A percentile compares a stretch with the other conserved stretches of the same genome.
These are phyloP conservation scores for Isaurus tuberculatus DNA, from an alignment of 92 coral and sea anemone species.

Conservation along the genomic window DNA sequence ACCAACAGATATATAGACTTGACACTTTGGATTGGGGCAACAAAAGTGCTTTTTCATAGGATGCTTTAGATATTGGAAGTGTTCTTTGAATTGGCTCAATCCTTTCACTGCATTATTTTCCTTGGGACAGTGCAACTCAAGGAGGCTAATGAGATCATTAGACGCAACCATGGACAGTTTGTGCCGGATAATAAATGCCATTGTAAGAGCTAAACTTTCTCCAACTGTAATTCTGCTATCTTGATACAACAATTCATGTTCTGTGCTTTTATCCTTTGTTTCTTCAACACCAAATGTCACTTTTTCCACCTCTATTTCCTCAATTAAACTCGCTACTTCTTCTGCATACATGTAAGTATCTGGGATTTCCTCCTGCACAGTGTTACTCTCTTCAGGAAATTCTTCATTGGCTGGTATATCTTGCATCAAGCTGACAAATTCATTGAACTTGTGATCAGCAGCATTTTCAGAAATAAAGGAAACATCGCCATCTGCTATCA, in stretches of 20 bases:
- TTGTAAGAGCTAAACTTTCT: constrained; percentile 47
- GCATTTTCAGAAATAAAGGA: background rate
- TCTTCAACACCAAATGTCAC: background rate
- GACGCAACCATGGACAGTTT: constrained; percentile 58
- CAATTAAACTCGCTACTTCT: constrained; percentile 38
- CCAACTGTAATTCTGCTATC: constrained; percentile 48
- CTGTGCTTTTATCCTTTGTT: background rate
- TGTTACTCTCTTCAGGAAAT: background rate
- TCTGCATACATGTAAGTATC: constrained; percentile 13
- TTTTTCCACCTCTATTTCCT: constrained; percentile 45
- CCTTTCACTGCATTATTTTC: constrained; percentile 51
- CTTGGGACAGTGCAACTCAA: constrained; percentile 51
- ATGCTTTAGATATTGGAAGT: constrained; percentile 43
- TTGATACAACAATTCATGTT: constrained; percentile 45
- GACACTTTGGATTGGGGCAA: constrained; percentile 49
- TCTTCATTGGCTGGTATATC: constrained; percentile 30
- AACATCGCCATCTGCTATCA: background rate
- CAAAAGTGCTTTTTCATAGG: constrained; percentile 55
- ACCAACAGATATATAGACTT: constrained; percentile 41
- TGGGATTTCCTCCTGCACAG: background rate
- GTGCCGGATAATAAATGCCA: constrained; percentile 53
- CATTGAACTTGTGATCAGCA: background rate
- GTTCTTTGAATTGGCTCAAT: constrained; percentile 37
- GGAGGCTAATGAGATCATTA: constrained; percentile 44
- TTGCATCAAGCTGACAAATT: constrained; percentile 43